Percentiles rank a stretch among this genome's conserved stretches.
phyloP scores from a whole-genome alignment of 2,888 invertebrate genomes.

The Eilema griseolum region DNA sequence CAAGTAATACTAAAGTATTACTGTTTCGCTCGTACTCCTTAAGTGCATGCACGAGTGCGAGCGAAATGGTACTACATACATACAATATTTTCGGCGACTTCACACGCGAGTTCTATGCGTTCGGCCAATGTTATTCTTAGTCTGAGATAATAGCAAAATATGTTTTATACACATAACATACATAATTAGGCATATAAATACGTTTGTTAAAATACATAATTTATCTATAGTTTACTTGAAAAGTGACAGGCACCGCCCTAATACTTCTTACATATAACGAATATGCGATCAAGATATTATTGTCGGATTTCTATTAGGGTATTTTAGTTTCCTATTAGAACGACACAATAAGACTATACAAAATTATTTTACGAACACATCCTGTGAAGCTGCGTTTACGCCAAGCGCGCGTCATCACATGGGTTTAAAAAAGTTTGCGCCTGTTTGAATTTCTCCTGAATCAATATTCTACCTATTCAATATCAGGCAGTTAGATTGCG shows the following conservation, averaged over 20 bases:
- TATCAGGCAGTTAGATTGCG: background rate
- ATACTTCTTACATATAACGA: background rate
- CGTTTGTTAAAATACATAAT: background rate
- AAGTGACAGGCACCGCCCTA: slow-evolving; percentile 7
- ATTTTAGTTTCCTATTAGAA: no score
- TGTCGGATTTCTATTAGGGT: background rate
- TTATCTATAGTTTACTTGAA: slow-evolving; percentile 28
- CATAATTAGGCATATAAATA: background rate
- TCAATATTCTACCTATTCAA: background rate
- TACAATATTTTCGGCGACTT: no score
- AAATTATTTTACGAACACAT: background rate
- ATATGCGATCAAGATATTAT: background rate
- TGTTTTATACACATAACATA: background rate
- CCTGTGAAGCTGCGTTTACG: background rate
- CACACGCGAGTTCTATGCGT: no score
- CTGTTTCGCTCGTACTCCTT: no score
- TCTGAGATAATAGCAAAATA: no score
- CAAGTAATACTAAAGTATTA: no score
- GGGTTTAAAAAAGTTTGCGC: background rate
- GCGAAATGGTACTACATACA: no score
- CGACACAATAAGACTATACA: background rate
- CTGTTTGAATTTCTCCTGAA: background rate
- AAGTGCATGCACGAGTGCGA: no score
- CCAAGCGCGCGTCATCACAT: background rate
- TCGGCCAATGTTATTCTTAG: no score